Evolutionary conservation across 2,113 vertebrate species (phyloP).

Genomic region (Crotophaga sulcirostris): DNA sequence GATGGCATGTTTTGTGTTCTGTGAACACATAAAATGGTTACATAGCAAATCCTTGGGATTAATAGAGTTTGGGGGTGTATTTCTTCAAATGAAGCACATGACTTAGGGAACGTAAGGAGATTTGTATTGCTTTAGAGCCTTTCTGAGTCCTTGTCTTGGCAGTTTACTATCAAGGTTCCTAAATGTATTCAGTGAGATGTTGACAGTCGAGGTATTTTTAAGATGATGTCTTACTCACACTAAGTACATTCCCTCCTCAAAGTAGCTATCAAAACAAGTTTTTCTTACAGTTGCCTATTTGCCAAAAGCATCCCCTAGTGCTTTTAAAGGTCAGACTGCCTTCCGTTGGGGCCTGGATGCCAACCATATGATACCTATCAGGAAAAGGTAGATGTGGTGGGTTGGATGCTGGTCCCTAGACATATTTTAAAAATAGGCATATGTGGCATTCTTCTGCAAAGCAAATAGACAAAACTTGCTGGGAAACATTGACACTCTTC

Average conservation of each 20-base stretch:
- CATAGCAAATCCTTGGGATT: background rate
- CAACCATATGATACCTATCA: background rate
- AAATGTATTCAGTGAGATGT: conserved; percentile 58
- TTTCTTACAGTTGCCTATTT: conserved; percentile 18
- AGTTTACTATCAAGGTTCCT: conserved; percentile 22
- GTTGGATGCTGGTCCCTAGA: background rate
- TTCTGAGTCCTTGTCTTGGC: background rate
- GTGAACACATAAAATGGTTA: background rate
- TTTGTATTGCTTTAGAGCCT: conserved; percentile 29
- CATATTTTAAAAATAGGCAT: background rate
- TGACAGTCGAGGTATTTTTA: conserved; percentile 58
- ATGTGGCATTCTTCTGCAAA: background rate
- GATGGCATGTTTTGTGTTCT: background rate
- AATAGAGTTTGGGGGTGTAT: background rate
- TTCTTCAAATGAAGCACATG: background rate
- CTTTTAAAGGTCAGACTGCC: conserved; percentile 9
- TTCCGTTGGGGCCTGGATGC: background rate
- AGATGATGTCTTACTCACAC: background rate
- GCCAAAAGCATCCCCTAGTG: background rate
- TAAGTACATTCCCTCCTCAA: background rate
- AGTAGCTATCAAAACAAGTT: background rate
- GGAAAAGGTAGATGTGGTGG: background rate
- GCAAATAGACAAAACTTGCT: background rate
- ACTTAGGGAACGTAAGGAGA: background rate
- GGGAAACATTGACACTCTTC: background rate